Percentiles rank a stretch among this genome's conserved stretches.
phyloP scores from a whole-genome alignment of 2,113 vertebrate species.

The Rhea pennata region DNA sequence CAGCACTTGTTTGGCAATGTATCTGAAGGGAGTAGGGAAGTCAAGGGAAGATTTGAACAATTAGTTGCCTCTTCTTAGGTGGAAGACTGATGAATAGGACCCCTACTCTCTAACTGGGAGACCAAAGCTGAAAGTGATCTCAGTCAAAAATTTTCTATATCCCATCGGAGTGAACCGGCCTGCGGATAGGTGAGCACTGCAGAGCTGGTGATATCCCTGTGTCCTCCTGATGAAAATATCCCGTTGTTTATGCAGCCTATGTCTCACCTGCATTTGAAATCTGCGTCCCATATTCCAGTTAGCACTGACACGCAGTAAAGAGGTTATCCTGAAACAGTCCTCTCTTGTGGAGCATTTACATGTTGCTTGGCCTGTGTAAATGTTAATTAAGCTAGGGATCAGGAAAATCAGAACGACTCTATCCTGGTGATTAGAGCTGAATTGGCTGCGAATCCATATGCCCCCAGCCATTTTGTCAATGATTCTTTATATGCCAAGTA shows the following conservation, averaged over 20 bases:
- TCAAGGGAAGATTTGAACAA: not conserved
- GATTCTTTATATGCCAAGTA: not conserved
- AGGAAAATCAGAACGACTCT: constrained; percentile 18
- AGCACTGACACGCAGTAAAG: not conserved
- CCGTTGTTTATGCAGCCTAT: not conserved
- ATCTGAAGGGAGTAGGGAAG: not conserved
- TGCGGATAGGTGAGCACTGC: not conserved
- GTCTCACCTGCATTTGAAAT: not conserved
- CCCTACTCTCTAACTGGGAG: not conserved
- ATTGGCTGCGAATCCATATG: not conserved
- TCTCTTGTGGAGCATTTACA: not conserved
- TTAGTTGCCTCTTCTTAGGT: not conserved
- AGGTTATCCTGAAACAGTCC: not conserved
- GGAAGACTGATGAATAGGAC: too few species aligned
- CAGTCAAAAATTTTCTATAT: not conserved
- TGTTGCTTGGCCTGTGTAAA: not conserved
- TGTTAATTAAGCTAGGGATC: not conserved
- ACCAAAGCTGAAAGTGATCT: not conserved
- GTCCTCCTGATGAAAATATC: not conserved
- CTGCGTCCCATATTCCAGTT: not conserved
- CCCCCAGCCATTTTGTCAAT: not conserved
- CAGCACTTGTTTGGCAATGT: not conserved
- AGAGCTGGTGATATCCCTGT: not conserved
- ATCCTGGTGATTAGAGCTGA: not conserved
- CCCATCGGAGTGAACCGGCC: not conserved